phyloP scores from a whole-genome alignment of 2,113 vertebrate genomes.

The Proteles cristata region DNA sequence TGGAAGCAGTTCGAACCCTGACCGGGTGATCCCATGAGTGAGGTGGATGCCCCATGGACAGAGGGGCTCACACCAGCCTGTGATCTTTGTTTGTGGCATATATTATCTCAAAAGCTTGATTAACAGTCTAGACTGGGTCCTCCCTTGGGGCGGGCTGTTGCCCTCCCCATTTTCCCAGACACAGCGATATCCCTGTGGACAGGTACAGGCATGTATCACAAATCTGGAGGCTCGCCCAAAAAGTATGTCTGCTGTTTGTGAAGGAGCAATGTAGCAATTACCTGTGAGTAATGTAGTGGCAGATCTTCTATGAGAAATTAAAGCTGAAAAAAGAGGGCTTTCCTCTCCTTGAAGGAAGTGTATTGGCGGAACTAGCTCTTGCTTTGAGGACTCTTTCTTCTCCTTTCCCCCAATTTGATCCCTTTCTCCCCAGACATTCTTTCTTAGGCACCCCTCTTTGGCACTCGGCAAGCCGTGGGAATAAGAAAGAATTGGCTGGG shows the following conservation, averaged over 20 bases:
- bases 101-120: constrained; percentile 53
- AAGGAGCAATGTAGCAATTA: constrained; percentile 78
- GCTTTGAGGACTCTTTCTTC: neutral
- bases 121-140: neutral
- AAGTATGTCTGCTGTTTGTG: constrained; percentile 77
- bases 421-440: neutral
- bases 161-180: constrained; percentile 63
- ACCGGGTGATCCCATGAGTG: constrained; percentile 51
- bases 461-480: neutral
- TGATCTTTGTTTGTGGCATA: neutral
- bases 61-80: neutral
- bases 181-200: constrained; percentile 52
- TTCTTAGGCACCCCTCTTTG: neutral
- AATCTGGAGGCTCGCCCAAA: constrained; percentile 81
- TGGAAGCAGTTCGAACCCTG: constrained; percentile 60
- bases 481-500: constrained; percentile 53
- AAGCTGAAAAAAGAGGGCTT: constrained; percentile 70
- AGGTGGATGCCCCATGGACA: neutral
- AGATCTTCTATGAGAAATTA: constrained; percentile 68
- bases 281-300: constrained; percentile 77
- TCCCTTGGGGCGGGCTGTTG: constrained; percentile 20
- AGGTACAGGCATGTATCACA: constrained; percentile 81
- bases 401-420: neutral
- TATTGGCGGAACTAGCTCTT: constrained; percentile 35
- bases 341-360: constrained; percentile 49